phyloP scores from a whole-genome alignment of 2,888 invertebrate genomes.

The Sesia bembeciformis region DNA sequence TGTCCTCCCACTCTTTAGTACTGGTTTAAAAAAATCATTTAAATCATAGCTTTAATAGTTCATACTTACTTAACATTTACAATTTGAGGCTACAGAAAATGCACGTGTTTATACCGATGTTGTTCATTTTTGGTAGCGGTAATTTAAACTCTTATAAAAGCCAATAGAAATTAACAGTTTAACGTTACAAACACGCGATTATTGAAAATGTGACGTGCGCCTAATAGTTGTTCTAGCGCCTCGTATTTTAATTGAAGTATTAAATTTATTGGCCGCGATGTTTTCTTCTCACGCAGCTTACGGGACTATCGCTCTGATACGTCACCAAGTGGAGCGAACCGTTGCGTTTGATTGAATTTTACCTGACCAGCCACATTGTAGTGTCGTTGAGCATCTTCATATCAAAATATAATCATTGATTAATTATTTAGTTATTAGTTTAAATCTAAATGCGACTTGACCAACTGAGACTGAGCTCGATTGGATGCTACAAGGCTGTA shows the following conservation, averaged over 20 bases:
- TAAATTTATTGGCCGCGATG: slow-evolving; percentile 15
- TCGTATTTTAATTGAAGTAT: slow-evolving; percentile 15
- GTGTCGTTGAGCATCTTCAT: not conserved
- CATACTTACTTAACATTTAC: too few relatives aligned
- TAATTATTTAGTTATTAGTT: too few relatives aligned
- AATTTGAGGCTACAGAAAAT: too few relatives aligned
- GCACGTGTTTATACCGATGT: too few relatives aligned
- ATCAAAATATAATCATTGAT: too few relatives aligned
- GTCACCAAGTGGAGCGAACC: slow-evolving; percentile 27
- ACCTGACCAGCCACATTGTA: not conserved
- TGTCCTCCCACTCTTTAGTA: too few relatives aligned
- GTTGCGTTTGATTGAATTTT: slow-evolving; percentile 18
- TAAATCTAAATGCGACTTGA: too few relatives aligned
- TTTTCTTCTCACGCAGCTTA: slow-evolving; percentile 15
- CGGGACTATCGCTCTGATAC: slow-evolving; percentile 22
- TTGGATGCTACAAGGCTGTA: too few relatives aligned
- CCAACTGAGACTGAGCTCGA: too few relatives aligned
- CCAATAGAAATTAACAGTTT: slow-evolving; percentile 23
- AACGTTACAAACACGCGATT: slow-evolving; percentile 32
- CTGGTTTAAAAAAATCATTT: too few relatives aligned
- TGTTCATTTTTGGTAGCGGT: not conserved
- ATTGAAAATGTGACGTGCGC: slow-evolving; percentile 2
- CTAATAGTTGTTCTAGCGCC: slow-evolving; percentile 10
- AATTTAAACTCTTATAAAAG: slow-evolving; percentile 12
- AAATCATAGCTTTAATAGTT: too few relatives aligned